Evolutionary conservation across 2,113 vertebrate species (phyloP).

Genomic region (Stigmatopora argus): DNA sequence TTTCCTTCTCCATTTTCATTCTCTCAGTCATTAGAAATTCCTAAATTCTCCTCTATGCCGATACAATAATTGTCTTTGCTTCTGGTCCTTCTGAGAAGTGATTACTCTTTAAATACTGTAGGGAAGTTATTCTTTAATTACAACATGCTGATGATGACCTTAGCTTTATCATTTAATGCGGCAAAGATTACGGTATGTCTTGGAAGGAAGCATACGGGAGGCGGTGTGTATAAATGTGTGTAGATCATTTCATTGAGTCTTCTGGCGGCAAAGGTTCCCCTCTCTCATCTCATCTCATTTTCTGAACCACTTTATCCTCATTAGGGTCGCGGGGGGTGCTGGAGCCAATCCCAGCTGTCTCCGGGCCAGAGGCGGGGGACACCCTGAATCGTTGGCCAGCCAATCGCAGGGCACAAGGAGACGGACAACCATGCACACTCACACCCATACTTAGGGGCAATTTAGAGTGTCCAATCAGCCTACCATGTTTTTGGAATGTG

Average conservation of each 20-base stretch:
- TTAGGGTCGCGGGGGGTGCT: no score
- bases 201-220: not conserved
- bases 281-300: no score
- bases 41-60: not conserved
- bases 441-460: no score
- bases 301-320: no score
- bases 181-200: not conserved
- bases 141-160: not conserved
- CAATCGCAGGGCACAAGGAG: no score
- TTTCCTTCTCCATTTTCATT: not conserved
- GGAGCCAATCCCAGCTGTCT: no score
- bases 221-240: not conserved
- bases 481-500: no score
- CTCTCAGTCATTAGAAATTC: not conserved
- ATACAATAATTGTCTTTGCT: constrained; percentile 1
- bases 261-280: not conserved
- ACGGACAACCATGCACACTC: no score
- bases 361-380: no score
- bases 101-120: not conserved
- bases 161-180: not conserved
- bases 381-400: no score
- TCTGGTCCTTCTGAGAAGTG: not conserved
- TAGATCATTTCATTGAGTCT: not conserved
- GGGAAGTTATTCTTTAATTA: constrained; percentile 2
- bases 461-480: no score